These are phyloP conservation scores for Himalopsyche japonica DNA, from an alignment of 2,888 invertebrate genomes.

Conservation along the genomic window DNA sequence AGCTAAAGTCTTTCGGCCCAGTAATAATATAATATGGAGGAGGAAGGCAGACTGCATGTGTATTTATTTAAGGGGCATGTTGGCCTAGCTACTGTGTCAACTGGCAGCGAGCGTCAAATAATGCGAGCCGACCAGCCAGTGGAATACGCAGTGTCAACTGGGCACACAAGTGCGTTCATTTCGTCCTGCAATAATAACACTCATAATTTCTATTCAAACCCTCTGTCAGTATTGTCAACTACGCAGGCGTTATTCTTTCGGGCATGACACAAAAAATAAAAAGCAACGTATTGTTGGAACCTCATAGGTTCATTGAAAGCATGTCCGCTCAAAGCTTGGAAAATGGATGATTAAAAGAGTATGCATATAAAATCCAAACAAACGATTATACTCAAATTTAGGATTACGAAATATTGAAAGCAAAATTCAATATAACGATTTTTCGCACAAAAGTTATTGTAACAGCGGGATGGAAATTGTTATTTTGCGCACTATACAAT, in stretches of 20 bases:
- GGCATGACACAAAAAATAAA: too few relatives aligned
- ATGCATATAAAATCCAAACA: too few relatives aligned
- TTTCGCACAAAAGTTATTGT: too few relatives aligned
- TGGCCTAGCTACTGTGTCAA: neutral
- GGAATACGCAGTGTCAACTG: neutral
- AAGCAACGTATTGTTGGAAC: too few relatives aligned
- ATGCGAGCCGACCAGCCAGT: neutral
- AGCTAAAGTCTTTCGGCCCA: neutral
- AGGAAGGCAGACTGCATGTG: neutral
- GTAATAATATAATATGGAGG: neutral
- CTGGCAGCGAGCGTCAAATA: neutral
- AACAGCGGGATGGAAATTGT: too few relatives aligned
- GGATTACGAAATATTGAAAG: too few relatives aligned
- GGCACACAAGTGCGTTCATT: neutral
- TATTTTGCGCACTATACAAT: too few relatives aligned
- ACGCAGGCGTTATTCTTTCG: neutral
- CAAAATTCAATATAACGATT: too few relatives aligned
- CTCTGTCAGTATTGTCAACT: neutral
- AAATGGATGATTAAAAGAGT: too few relatives aligned
- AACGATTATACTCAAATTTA: too few relatives aligned
- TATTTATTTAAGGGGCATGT: neutral
- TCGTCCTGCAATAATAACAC: neutral
- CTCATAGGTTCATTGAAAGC: too few relatives aligned
- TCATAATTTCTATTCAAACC: neutral
- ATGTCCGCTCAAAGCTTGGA: too few relatives aligned